A percentile compares a stretch with the other conserved stretches of the same genome.
phyloP scores from a whole-genome alignment of 2,113 vertebrate species.

The Hyperopisus bebe region DNA sequence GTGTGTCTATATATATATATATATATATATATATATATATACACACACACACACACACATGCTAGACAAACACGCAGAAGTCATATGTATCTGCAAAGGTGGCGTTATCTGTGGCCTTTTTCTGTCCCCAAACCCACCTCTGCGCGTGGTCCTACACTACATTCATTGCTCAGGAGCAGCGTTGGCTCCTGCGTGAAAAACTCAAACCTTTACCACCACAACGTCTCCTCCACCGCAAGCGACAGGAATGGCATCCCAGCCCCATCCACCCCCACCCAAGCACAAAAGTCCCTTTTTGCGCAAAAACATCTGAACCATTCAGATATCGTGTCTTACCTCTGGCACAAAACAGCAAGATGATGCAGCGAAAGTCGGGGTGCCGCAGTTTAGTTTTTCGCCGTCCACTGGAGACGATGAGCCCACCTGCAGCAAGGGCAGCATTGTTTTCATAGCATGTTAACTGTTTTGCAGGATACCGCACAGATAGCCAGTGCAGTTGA shows the following conservation, averaged over 20 bases:
- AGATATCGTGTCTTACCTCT: not conserved
- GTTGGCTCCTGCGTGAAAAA: not conserved
- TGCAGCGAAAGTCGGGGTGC: not conserved
- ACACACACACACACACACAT: too few species aligned
- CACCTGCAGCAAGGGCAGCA: not conserved
- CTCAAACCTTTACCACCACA: not conserved
- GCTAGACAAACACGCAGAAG: not conserved
- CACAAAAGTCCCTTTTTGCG: not conserved
- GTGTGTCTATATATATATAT: not conserved
- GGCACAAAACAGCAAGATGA: not conserved
- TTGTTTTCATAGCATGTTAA: conserved; percentile 3
- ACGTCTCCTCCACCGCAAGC: not conserved
- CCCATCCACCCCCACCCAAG: not conserved
- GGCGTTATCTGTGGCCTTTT: not conserved
- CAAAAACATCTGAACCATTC: not conserved
- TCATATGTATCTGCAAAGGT: not conserved
- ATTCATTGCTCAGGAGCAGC: not conserved
- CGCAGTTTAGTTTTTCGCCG: not conserved
- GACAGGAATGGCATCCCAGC: not conserved
- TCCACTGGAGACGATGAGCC: not conserved
- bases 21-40: not conserved
- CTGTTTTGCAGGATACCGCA: not conserved
- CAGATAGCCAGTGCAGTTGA: not conserved
- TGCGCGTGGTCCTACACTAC: not conserved
- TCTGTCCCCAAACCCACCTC: not conserved